phyloP scores from a whole-genome alignment of 2,888 invertebrate species.

The Rhopalosiphum nymphaeae region DNA sequence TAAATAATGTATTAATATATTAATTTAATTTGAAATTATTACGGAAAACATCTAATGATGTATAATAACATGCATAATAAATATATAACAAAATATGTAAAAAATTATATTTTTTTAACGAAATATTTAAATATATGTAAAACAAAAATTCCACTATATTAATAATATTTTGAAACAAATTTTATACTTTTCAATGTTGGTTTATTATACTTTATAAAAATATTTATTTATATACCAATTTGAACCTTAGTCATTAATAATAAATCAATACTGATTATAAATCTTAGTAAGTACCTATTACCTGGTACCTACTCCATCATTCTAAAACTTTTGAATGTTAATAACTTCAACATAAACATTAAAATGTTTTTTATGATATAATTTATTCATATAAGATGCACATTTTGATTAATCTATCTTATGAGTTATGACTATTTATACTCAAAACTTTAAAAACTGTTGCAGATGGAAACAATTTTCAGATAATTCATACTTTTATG shows the following conservation, averaged over 20 bases:
- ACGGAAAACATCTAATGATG: not conserved
- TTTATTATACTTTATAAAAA: not conserved
- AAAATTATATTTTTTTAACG: too few relatives aligned
- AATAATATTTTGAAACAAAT: not conserved
- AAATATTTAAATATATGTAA: too few relatives aligned
- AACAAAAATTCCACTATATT: not conserved
- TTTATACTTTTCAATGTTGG: not conserved
- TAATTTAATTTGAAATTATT: not conserved
- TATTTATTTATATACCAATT: not conserved
- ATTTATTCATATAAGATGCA: not conserved
- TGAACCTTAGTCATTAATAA: not conserved
- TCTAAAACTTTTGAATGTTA: not conserved
- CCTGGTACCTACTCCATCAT: not conserved
- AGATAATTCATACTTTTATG: not conserved
- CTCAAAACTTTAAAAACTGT: not conserved
- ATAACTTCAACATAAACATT: not conserved
- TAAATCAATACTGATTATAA: not conserved
- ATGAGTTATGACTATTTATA: not conserved
- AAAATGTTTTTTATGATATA: not conserved
- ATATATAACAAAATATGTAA: too few relatives aligned
- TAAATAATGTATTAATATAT: not conserved
- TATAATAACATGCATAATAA: too few relatives aligned
- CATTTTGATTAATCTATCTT: conserved; percentile 5
- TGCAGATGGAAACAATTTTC: not conserved
- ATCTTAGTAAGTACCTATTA: not conserved